Evolutionary conservation across 1,140 invertebrate species (phyloP), one percentile per base, ranked within the genome.

Genomic region (Drosophila nebulosa): DNA sequence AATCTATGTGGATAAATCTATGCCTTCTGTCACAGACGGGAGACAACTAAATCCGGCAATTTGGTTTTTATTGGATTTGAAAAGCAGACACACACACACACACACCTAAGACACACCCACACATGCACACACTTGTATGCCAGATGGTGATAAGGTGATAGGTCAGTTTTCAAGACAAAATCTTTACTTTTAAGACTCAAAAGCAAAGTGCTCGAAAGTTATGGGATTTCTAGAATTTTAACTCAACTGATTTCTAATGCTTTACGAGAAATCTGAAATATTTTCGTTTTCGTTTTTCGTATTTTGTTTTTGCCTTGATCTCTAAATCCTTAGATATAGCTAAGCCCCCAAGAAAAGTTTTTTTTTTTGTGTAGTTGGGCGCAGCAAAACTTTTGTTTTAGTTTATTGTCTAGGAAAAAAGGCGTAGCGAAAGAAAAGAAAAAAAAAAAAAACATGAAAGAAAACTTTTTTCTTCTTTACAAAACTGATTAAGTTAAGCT

Each of bases 401-500:
- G 77, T 85, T 85, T 85, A 80, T 80, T 85, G 80, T 81, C 80
- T 78, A 70, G 64, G 63, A 69, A 68, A 55, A 55, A 55, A 70
- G 74, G 77, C 61, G 69, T 50, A 21, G 18, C 5, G 2, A 42
- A 42, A 42, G 9, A 42, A 7, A 9, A 21, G 10, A 46, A 16
- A 0, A 39, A 14, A 21, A 21, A 46, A 46, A 7, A 46, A 46
- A 9, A 3, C 39, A 21, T 21, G 7, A 46, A 46, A 64, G 62
- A 63, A 74, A 85, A 85, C 50, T 69, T 80, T 74, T 50, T 63
- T 63, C 32, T 16, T 60, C 6, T 59, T 32, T 57, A n/a, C 35
- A 65, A 78, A 83, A 79, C 79, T 84, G 79, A 84, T 84, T 84
- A 84, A 69, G 72, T 79, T 84, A 61, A 79, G 64, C 68, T 50